Evolutionary conservation across 2,797 vertebrate genomes (phyloP).

Genomic region (Melanotaenia nigrans): DNA sequence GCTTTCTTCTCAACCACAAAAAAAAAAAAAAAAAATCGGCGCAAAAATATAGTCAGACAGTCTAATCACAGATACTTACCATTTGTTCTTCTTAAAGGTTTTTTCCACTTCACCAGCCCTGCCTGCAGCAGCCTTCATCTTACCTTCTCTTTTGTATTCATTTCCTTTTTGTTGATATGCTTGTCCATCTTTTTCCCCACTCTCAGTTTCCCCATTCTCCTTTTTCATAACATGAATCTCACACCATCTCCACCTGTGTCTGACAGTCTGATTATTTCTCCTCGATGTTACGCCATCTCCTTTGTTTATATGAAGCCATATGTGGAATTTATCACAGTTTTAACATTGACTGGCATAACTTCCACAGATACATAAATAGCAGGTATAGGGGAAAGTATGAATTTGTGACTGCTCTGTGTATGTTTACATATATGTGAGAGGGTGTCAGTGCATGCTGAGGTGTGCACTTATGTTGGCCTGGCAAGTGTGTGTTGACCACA

Average conservation of each 20-base stretch:
- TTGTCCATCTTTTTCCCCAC: slow-evolving; percentile 45
- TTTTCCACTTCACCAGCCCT: slow-evolving; percentile 49
- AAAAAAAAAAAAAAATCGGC: slow-evolving; percentile 31
- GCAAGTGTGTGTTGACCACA: slow-evolving; percentile 71
- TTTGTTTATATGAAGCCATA: slow-evolving; percentile 55
- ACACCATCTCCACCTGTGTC: slow-evolving; percentile 36
- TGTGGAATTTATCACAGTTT: slow-evolving; percentile 59
- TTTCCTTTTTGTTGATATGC: slow-evolving; percentile 54
- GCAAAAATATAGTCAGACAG: slow-evolving; percentile 69
- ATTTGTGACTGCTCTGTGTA: slow-evolving; percentile 34
- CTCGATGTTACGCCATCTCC: slow-evolving; percentile 11
- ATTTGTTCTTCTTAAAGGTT: slow-evolving; percentile 51
- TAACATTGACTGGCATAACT: slow-evolving; percentile 26
- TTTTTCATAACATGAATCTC: slow-evolving; percentile 54
- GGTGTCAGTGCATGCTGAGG: slow-evolving; percentile 58
- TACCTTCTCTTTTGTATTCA: slow-evolving; percentile 42
- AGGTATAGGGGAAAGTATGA: slow-evolving; percentile 37
- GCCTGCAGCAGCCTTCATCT: slow-evolving; percentile 33
- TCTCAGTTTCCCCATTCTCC: slow-evolving; percentile 42
- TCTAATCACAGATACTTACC: slow-evolving; percentile 62
- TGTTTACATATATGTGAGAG: slow-evolving; percentile 41
- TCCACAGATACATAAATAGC: slow-evolving; percentile 12
- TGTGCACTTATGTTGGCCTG: slow-evolving; percentile 53
- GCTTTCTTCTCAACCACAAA: slow-evolving; percentile 50
- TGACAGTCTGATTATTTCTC: slow-evolving; percentile 49